Evolutionary conservation across 2,888 invertebrate genomes (phyloP), one percentile per base, ranked within the genome.

Genomic region (Ophion slaviceki): DNA sequence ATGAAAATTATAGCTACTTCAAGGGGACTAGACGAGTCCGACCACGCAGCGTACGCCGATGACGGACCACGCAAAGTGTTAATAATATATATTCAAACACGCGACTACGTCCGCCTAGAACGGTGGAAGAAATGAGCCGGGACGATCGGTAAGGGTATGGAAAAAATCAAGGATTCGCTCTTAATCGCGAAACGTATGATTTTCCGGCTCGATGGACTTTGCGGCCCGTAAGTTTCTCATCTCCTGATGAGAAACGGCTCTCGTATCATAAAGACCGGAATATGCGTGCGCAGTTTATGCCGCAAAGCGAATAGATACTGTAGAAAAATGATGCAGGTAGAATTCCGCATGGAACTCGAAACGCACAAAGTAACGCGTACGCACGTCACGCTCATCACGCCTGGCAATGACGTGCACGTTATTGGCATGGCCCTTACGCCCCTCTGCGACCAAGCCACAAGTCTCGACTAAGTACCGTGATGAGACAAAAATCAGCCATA

Each of bases 31-130:
- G 85, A 87, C 86, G 80, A 83, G 86, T 85, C 79, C 85, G 85
- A 84, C 86, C 87, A 86, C 83, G 85, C 86, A 80, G 82, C 86
- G 72, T 67, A 77, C 82, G 80, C 72, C 80, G 78, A 75, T 80
- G 80, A 78, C 75, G 70, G 76, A 86, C 61, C 82, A 67, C 86
- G 77, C 77, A 77, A 57, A 59, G 36, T 68, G 77, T 77, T 68
- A 77, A 76, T 76, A 40, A 53, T 57, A 59, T 67, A 61, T 28
- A 28, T 70, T 53, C 47, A n/a, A 53, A 67, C 66, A 57, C 67
- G 77, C 77, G 36, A 77, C 53, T 2, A 57, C 36, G 36, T 59
- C n/a, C 24, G 59, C 2, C 4, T 45, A 6, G 53, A 62, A 45
- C 11, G 14, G 8, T 7, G 62, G 53, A 62, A 40, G 45, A 74